Evolutionary conservation across 1,140 invertebrate species (phyloP).

Genomic region (Sminthurides bifidus): DNA sequence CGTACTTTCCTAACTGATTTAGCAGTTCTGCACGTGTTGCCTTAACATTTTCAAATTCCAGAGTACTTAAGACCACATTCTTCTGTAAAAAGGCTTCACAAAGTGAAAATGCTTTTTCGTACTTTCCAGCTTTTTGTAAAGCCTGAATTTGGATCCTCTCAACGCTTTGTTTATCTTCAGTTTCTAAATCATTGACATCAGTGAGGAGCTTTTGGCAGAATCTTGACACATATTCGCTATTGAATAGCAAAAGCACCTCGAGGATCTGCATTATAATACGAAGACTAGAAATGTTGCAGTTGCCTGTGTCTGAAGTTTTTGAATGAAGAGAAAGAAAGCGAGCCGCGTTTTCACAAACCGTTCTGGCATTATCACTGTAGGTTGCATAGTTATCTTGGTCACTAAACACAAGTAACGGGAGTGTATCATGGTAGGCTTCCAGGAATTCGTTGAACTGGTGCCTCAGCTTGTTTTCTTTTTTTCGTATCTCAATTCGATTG

Average conservation of each 20-base stretch:
- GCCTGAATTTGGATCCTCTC: not conserved
- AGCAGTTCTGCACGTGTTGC: not conserved
- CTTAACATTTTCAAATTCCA: not conserved
- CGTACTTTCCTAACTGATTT: not conserved
- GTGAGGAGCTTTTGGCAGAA: conserved; percentile 11
- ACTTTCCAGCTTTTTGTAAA: not conserved
- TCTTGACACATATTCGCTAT: too few species aligned
- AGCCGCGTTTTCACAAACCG: too few species aligned
- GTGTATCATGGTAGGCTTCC: too few species aligned
- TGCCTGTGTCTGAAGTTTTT: conserved; percentile 13
- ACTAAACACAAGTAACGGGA: too few species aligned
- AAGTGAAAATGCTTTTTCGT: not conserved
- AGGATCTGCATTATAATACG: not conserved
- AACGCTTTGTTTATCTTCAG: not conserved
- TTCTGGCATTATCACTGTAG: too few species aligned
- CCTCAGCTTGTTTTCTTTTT: too few species aligned
- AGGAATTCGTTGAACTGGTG: too few species aligned
- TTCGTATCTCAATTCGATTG: too few species aligned
- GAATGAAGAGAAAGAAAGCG: too few species aligned
- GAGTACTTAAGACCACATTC: not conserved
- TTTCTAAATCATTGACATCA: conserved; percentile 6
- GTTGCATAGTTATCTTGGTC: too few species aligned
- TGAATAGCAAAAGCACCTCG: not conserved
- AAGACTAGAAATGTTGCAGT: conserved; percentile 21
- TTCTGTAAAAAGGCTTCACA: not conserved